Evolutionary conservation across 2,888 invertebrate species (phyloP).

Genomic region (Xestobium rufovillosum): DNA sequence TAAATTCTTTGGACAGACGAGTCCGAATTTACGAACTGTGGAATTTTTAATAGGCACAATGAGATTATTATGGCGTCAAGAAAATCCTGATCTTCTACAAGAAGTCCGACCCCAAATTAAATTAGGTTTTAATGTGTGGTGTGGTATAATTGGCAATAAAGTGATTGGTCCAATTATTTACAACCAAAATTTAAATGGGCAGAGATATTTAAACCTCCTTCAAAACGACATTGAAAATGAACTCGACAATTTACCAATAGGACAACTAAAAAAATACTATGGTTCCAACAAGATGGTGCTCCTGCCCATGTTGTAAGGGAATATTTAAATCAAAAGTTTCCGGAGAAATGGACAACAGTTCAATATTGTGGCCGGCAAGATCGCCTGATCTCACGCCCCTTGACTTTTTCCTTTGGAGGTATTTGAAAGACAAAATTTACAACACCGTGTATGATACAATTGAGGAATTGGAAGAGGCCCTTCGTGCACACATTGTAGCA

Average conservation of each 20-base stretch:
- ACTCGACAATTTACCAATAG: background rate
- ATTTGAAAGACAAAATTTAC: background rate
- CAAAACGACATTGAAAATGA: background rate
- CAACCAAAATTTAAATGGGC: background rate
- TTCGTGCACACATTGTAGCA: no score
- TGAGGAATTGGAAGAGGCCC: no score
- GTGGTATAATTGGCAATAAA: background rate
- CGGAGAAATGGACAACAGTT: background rate
- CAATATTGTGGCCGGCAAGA: background rate
- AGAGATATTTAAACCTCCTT: background rate
- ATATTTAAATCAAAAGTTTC: background rate
- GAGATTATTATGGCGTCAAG: no score
- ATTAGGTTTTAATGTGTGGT: background rate
- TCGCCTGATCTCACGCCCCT: background rate
- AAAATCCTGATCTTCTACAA: no score
- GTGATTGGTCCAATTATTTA: background rate
- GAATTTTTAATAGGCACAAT: no score
- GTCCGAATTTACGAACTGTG: no score
- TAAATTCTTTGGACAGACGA: no score
- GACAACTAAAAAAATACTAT: background rate
- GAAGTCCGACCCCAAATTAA: no score
- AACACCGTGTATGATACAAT: no score
- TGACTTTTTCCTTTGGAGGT: conserved; percentile 1
- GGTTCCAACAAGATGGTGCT: conserved; percentile 1
- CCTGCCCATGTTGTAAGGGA: background rate